phyloP scores from a whole-genome alignment of 92 coral and sea anemone genomes.

The Epizoanthus rinbou region DNA sequence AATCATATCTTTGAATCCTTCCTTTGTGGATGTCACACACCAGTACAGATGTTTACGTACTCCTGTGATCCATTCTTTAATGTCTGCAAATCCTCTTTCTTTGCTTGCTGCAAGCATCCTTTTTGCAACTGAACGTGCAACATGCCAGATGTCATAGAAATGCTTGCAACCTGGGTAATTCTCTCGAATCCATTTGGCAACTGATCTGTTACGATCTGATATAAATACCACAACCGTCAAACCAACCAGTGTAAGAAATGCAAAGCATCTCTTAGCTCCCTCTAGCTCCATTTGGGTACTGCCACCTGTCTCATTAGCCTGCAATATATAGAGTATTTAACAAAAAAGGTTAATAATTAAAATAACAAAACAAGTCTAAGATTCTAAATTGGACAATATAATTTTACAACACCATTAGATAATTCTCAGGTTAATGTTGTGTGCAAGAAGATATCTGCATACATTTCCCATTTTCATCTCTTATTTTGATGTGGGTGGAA shows the following conservation, averaged over 20 bases:
- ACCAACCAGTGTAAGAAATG: constrained; percentile 42
- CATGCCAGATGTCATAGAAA: constrained; percentile 71
- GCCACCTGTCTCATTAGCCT: constrained; percentile 77
- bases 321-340: neutral
- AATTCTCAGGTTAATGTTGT: too few species aligned
- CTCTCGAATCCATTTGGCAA: constrained; percentile 67
- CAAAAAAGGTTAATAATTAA: too few species aligned
- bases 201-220: constrained; percentile 64
- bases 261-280: constrained; percentile 62
- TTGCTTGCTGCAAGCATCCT: constrained; percentile 59
- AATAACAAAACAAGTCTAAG: too few species aligned
- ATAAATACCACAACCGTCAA: constrained; percentile 47
- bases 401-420: too few species aligned
- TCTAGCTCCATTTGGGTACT: constrained; percentile 67
- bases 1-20: constrained; percentile 58
- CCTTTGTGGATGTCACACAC: constrained; percentile 68
- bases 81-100: constrained; percentile 55
- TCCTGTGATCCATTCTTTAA: constrained; percentile 60
- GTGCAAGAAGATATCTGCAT: too few species aligned
- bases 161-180: constrained; percentile 34
- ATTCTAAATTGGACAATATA: too few species aligned
- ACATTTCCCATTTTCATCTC: too few species aligned
- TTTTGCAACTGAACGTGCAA: constrained; percentile 62
- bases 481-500: too few species aligned
- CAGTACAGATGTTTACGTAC: constrained; percentile 59